Conservation (phyloP, 2,888 invertebrate species). For the Rhamnusium bicolor region DNA sequence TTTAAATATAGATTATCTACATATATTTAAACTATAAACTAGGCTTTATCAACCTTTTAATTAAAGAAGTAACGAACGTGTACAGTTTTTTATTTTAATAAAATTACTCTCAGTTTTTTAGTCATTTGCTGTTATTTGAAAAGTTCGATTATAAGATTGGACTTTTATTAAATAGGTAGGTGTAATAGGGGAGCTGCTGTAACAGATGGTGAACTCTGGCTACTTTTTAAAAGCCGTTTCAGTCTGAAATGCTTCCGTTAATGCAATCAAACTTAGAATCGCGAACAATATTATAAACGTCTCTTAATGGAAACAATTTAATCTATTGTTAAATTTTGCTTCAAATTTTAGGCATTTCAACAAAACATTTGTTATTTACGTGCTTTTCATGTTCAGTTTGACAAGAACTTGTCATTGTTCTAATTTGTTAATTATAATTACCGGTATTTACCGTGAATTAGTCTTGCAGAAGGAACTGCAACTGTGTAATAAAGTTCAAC, state of each 20-base stretch:
- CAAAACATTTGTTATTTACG: background rate
- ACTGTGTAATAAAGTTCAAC: background rate
- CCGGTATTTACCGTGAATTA: background rate
- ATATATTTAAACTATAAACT: too few relatives aligned
- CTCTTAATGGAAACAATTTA: too few relatives aligned
- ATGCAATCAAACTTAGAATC: background rate
- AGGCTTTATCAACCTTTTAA: too few relatives aligned
- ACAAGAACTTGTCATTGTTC: background rate
- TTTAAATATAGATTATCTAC: too few relatives aligned
- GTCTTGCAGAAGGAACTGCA: background rate
- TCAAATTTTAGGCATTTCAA: background rate
- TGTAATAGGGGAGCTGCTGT: background rate
- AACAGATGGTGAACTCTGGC: background rate
- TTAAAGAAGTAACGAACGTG: too few relatives aligned
- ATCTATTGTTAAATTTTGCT: too few relatives aligned
- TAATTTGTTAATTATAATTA: background rate
- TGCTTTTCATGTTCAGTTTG: background rate
- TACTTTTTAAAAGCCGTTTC: background rate
- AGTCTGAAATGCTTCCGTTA: background rate
- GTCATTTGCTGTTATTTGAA: slow-evolving; percentile 6
- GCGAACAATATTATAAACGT: too few relatives aligned
- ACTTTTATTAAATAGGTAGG: background rate
- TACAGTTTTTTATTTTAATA: too few relatives aligned
- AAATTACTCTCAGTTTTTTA: too few relatives aligned
- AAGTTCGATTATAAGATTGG: slow-evolving; percentile 16